These are phyloP conservation scores for Plutella xylostella DNA, from an alignment of 2,888 invertebrate species.

Conservation along the genomic window DNA sequence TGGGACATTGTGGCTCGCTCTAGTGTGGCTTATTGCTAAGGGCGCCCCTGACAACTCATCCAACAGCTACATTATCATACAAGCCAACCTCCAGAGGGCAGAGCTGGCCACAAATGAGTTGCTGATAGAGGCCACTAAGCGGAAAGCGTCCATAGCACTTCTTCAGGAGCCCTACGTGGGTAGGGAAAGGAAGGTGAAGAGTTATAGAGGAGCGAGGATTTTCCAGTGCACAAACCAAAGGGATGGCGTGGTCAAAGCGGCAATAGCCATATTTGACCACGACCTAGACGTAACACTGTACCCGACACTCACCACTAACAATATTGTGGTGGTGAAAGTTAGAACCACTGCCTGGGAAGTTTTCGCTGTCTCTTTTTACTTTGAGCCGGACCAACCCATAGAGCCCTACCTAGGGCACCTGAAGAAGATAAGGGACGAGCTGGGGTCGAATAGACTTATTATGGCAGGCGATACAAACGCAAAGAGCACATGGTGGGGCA, in stretches of 20 bases:
- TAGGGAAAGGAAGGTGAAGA: background rate
- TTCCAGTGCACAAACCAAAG: background rate
- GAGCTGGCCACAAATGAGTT: constrained; percentile 5
- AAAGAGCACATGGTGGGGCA: constrained; percentile 11
- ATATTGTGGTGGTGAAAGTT: background rate
- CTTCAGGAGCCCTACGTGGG: constrained; percentile 11
- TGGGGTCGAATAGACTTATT: background rate
- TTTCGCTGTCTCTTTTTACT: constrained; percentile 4
- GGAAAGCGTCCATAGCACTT: background rate
- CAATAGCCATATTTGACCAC: constrained; percentile 4
- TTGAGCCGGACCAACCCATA: constrained; percentile 7
- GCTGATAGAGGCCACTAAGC: background rate
- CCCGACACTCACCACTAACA: constrained; percentile 1
- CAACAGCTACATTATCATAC: background rate
- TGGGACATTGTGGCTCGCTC: constrained; percentile 22
- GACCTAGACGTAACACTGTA: background rate
- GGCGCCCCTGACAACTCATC: constrained; percentile 1
- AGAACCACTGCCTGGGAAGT: constrained; percentile 1
- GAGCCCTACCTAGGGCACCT: constrained; percentile 8
- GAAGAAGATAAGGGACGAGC: background rate
- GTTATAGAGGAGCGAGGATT: background rate
- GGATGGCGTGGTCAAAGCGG: constrained; percentile 7
- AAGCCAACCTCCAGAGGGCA: constrained; percentile 2
- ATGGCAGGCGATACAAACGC: constrained; percentile 9
- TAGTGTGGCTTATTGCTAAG: constrained; percentile 18